Percentiles rank a stretch among this genome's conserved stretches.
phyloP scores from a whole-genome alignment of 2,888 invertebrate species.

The Xiphydria camelus region DNA sequence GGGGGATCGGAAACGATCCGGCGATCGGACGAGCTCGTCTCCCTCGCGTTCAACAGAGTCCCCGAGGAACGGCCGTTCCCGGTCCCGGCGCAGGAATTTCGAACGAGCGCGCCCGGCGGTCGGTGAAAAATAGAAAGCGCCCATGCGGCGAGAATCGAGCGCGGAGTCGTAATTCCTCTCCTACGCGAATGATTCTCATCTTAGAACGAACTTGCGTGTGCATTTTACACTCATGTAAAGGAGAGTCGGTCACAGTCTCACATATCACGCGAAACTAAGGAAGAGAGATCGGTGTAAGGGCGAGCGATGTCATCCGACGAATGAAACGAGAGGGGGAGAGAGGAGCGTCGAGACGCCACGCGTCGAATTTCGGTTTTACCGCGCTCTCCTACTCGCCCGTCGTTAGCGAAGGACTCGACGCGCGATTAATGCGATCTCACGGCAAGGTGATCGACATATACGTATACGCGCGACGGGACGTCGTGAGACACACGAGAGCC shows the following conservation, averaged over 20 bases:
- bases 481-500: neutral
- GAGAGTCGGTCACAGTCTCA: slow-evolving; percentile 18
- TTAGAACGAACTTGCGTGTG: neutral
- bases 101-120: too few relatives aligned
- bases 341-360: neutral
- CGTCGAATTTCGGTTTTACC: neutral
- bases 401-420: neutral
- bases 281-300: slow-evolving; percentile 2
- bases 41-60: too few relatives aligned
- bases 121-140: too few relatives aligned
- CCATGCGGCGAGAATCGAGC: slow-evolving; percentile 17
- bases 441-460: neutral
- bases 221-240: slow-evolving; percentile 16
- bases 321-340: neutral
- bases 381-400: neutral
- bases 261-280: slow-evolving; percentile 21
- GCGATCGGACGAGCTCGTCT: neutral
- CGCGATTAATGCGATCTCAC: neutral
- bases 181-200: neutral
- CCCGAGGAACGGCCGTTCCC: too few relatives aligned
- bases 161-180: slow-evolving; percentile 4
- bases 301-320: slow-evolving; percentile 1
- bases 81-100: too few relatives aligned
- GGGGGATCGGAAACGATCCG: neutral
- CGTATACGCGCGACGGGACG: neutral